These are phyloP conservation scores for Nymphalis io DNA, from an alignment of 1,140 invertebrate genomes.

Conservation along the genomic window DNA sequence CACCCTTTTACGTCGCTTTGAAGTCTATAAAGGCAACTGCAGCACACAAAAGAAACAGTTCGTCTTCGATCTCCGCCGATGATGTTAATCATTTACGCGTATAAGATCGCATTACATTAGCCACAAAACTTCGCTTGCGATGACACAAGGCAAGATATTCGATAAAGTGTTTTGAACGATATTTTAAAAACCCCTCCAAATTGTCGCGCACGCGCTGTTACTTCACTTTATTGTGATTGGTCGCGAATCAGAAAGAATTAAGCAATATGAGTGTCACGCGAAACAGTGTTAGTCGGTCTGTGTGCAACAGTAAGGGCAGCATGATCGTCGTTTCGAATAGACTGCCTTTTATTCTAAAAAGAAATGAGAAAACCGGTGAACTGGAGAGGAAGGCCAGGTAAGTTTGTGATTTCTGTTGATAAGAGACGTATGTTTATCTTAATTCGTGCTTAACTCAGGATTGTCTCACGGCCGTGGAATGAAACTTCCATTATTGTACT, in stretches of 20 bases:
- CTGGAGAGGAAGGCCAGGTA: slow-evolving; percentile 92
- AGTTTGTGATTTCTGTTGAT: slow-evolving; percentile 9
- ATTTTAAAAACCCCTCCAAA: slow-evolving; percentile 66
- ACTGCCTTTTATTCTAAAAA: slow-evolving; percentile 91
- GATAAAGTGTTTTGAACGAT: slow-evolving; percentile 47
- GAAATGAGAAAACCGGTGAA: slow-evolving; percentile 85
- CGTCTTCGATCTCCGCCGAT: slow-evolving; percentile 68
- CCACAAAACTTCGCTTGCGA: slow-evolving; percentile 48
- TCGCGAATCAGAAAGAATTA: slow-evolving; percentile 54
- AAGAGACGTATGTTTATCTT: neutral
- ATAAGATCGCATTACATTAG: slow-evolving; percentile 39
- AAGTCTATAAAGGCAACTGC: slow-evolving; percentile 74
- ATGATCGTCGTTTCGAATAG: slow-evolving; percentile 95
- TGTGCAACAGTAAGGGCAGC: slow-evolving; percentile 83
- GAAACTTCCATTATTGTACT: neutral
- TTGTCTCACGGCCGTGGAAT: neutral
- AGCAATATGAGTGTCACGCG: slow-evolving; percentile 66
- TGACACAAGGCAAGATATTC: slow-evolving; percentile 48
- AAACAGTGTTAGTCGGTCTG: slow-evolving; percentile 67
- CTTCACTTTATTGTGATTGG: slow-evolving; percentile 63
- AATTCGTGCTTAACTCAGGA: neutral
- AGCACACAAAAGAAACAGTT: slow-evolving; percentile 70
- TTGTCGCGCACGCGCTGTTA: slow-evolving; percentile 61
- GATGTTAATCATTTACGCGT: slow-evolving; percentile 61
- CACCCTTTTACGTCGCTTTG: slow-evolving; percentile 66